Base-by-base conservation (phyloP, 1,140 invertebrate genomes). In the Caenorhabditis briggsae region DNA sequence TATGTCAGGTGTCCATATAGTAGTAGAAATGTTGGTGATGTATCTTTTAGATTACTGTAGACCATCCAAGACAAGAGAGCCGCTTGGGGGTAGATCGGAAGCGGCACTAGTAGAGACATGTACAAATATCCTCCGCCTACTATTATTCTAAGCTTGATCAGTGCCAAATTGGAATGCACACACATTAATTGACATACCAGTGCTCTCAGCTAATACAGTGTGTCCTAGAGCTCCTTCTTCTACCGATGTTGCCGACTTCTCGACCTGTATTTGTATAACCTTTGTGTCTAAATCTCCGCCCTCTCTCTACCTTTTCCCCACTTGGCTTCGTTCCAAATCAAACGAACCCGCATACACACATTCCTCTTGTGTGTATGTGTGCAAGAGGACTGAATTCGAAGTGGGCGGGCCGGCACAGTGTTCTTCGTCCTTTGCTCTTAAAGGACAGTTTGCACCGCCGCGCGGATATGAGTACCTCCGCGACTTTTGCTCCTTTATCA, bases 271-370 rank as follows among this genome's bases (percentile, higher is more conserved):
- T 78, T 78, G 70, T 78, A 78, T 50, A 78, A 78, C 70, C 70
- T 78, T 78, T 78, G 70, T 78, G 70, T 50, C 70, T 78, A 78
- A 78, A 78, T 78, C 65, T 70, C 43, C 43, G 33, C 12, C 61
- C 50, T 53, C 50, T 53, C 33, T 46, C 12, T 11, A 9, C 70
- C 2, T 50, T n/a, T 78, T 20, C 8, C 70, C 70, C 70, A 50
- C 70, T 78, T 78, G 70, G 70, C 70, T 78, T 78, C 70, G 70
- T 78, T 78, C 70, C 70, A 78, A 78, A 78, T 78, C 70, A 78
- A 78, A 78, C 70, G 70, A 78, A 78, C 70, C 41, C 70, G 46
- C 70, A 50, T 78, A 78, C 59, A 58, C 56, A 25, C 70, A 78
- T 78, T 78, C 70, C 70, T 50, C 46, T 48, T 78, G 33, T 78